phyloP scores from a whole-genome alignment of 2,797 vertebrate species.

The Lutjanus campechanus region DNA sequence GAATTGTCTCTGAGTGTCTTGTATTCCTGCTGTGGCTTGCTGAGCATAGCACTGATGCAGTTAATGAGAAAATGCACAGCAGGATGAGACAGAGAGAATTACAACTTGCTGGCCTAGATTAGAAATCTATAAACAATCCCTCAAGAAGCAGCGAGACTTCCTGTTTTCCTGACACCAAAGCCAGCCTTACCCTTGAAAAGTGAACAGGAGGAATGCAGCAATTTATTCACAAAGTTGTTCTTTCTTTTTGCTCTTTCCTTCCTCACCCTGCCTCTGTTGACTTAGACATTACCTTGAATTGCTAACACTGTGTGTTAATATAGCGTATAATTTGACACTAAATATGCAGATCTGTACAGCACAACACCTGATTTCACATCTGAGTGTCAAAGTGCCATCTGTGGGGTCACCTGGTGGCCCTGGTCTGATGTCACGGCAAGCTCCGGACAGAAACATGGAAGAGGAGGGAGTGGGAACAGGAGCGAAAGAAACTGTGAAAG shows the following conservation, averaged over 20 bases:
- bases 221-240: conserved; percentile 79
- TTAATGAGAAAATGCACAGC: conserved; percentile 73
- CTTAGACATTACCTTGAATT: conserved; percentile 87
- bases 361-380: conserved; percentile 87
- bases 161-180: conserved; percentile 61
- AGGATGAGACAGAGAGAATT: conserved; percentile 64
- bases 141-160: conserved; percentile 63
- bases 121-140: conserved; percentile 74
- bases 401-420: conserved; percentile 83
- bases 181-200: conserved; percentile 80
- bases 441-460: conserved; percentile 57
- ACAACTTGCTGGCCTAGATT: conserved; percentile 65
- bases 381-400: conserved; percentile 88
- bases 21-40: conserved; percentile 48
- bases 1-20: conserved; percentile 40
- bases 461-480: conserved; percentile 42
- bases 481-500: conserved; percentile 54
- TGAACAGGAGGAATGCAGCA: conserved; percentile 68
- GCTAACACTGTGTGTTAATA: conserved; percentile 85
- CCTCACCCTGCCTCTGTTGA: conserved; percentile 73
- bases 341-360: conserved; percentile 86
- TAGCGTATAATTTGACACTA: conserved; percentile 90
- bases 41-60: conserved; percentile 52
- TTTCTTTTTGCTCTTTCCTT: conserved; percentile 36
- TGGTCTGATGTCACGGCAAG: conserved; percentile 64